Base-by-base conservation (phyloP, 2,888 invertebrate species). In the Philereme transversata region DNA sequence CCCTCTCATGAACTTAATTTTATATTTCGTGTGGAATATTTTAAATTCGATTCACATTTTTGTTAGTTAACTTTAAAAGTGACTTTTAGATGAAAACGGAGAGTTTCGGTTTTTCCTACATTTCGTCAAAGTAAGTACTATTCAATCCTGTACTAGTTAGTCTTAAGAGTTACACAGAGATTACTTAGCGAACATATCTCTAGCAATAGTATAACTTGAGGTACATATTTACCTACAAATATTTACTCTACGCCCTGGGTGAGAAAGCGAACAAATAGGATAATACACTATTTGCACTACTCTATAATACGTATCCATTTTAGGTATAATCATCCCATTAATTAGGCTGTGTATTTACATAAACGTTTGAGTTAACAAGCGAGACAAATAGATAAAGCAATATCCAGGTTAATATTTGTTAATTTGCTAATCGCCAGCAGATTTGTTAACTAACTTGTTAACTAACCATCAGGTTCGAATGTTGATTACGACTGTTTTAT, bases 311-410 rank as follows among this genome's bases (percentile, higher is more conserved):
- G 52, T 70, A 84, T 82, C 83, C 81, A 81, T 84, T 89, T 87
- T 83, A 79, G 84, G 87, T 86, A 80, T 83, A 84, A 87, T 86
- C 83, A 87, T 86, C 79, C 83, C 81, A 86, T 88, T 90, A 90
- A 91, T 91, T 90, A 90, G 86, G 83, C 76, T 75, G 73, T 48
- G 75, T 90, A 82, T 90, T 90, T 86, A 87, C 86, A 80, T 77
- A 82, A 82, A 77, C 76, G 78, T 87, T 88, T 88, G 84, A 77
- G 71, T 77, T 83, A 82, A 82, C 81, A 84, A 62, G 49, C 49
- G 59, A 52, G 49, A 83, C 86, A 86, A 86, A 86, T 84, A 80
- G 86, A 83, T 85, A 81, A 86, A 86, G 88, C 81, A 86, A 79
- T 72, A 82, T 81, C 51, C 51, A 56, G 44, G 78, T 81, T 84